Percentiles rank a stretch among this genome's conserved stretches.
These are phyloP conservation scores for Trypoxylon attenuatum DNA, from an alignment of 2,888 invertebrate genomes.

Conservation along the genomic window DNA sequence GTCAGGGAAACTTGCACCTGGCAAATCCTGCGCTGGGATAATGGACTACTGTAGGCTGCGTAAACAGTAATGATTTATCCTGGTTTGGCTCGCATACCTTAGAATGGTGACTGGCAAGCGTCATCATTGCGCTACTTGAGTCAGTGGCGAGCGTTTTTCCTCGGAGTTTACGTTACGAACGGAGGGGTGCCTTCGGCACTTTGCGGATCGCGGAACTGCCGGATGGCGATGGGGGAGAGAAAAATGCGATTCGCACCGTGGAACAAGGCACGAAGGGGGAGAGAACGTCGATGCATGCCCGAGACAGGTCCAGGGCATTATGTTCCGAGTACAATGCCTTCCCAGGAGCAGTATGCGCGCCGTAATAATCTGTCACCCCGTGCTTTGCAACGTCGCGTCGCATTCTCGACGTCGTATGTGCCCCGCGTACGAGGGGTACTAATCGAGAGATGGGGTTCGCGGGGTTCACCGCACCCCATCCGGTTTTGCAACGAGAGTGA, in stretches of 20 bases:
- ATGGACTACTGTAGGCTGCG: no score
- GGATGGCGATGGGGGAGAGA: conserved; percentile 44
- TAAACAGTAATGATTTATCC: no score
- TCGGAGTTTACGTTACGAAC: conserved; percentile 28
- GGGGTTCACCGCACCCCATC: conserved; percentile 41
- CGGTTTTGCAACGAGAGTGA: conserved; percentile 45
- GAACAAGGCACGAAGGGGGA: conserved; percentile 53
- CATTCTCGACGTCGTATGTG: conserved; percentile 19
- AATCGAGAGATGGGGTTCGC: neutral
- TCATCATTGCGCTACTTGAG: no score
- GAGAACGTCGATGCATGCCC: conserved; percentile 61
- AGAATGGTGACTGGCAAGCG: no score
- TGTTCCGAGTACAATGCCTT: conserved; percentile 54
- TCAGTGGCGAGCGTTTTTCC: neutral
- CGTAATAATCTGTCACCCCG: conserved; percentile 67
- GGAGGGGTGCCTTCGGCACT: conserved; percentile 49
- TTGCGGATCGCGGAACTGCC: conserved; percentile 35
- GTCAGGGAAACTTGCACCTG: no score
- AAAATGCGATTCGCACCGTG: conserved; percentile 61
- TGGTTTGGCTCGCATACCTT: no score
- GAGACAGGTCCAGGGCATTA: conserved; percentile 69
- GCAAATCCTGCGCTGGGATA: no score
- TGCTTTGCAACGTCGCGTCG: conserved; percentile 34
- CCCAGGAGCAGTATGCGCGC: conserved; percentile 52
- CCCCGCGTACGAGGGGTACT: conserved; percentile 4